Evolutionary conservation across 2,888 invertebrate species (phyloP), one percentile per base, ranked within the genome.

Genomic region (Rhagonycha fulva): DNA sequence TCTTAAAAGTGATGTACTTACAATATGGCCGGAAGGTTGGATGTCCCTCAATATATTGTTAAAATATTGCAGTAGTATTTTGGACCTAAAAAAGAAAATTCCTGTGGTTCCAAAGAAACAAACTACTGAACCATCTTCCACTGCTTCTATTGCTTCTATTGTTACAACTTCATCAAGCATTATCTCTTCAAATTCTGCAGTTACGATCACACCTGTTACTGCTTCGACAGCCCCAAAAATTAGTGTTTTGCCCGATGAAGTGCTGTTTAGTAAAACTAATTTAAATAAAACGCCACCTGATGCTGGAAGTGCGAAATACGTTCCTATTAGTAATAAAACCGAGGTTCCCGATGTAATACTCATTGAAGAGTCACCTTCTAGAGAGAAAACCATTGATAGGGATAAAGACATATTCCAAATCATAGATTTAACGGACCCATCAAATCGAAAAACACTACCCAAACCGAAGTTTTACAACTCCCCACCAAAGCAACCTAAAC

Each of bases 11-110:
- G 88, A 89, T 72, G 86, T 91, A 10, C 86, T 89, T 12, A 86
- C 88, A 11, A 82, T 91, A 3, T 91, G 91, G 91, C 90, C 90
- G 1, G 88, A 88, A 30, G 90, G 90, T 72, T 91, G 91, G 91
- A 90, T 91, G 89, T 88, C 86, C 5, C 82, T 87, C 82, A 82
- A 83, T 12, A 81, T 83, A 1, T 79, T 88, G 19, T 83, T 84
- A 74, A 87, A 87, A 80, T 83, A 86, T 70, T 85, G 84, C 26
- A 82, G 79, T 75, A 76, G 75, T 10, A 79, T 82, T 30, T 30
- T 70, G 12, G 80, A 82, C n/a, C 71, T 73, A 62, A 81, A 80
- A 78, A 82, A 70, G 24, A 74, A 14, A 47, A 12, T n/a, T 62
- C 61, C 62, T 11, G 62, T 68, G 61, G 12, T 19, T 14, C n/a